Conservation (phyloP, 2,797 vertebrate genomes). For the Danio jaintianensis region DNA sequence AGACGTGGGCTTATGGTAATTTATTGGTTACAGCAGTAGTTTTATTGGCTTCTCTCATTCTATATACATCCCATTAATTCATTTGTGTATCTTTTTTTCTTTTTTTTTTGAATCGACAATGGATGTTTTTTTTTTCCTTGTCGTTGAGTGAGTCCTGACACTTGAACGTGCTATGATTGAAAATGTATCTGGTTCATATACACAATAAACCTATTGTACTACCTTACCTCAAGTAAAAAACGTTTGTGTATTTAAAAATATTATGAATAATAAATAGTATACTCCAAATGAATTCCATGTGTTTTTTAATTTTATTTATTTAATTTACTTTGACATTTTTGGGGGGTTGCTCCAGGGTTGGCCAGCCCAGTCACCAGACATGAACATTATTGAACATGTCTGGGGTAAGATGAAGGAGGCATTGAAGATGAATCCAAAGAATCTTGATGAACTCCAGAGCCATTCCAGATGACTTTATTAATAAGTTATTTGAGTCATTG, state of each 20-base stretch:
- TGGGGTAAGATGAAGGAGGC: no score
- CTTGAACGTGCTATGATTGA: constrained; percentile 76
- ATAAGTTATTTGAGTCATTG: no score
- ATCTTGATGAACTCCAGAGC: no score
- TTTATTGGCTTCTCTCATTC: constrained; percentile 35
- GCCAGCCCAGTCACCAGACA: no score
- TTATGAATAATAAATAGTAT: constrained; percentile 42
- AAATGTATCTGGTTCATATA: constrained; percentile 72
- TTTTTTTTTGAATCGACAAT: constrained; percentile 1
- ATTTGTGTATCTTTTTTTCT: not conserved
- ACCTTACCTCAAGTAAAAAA: constrained; percentile 77
- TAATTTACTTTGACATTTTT: no score
- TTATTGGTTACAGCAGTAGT: constrained; percentile 54
- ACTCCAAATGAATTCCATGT: constrained; percentile 7
- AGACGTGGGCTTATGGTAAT: constrained; percentile 53
- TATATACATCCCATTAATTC: constrained; percentile 16
- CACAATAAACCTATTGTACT: constrained; percentile 71
- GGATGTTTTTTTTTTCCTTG: constrained; percentile 51
- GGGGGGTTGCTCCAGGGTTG: no score
- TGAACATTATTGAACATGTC: no score
- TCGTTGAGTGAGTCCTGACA: constrained; percentile 76
- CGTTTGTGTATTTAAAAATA: constrained; percentile 41
- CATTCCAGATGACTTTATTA: no score
- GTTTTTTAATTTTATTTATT: no score
- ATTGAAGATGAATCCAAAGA: no score